phyloP scores from a whole-genome alignment of 2,113 vertebrate genomes.

The Odontesthes bonariensis region DNA sequence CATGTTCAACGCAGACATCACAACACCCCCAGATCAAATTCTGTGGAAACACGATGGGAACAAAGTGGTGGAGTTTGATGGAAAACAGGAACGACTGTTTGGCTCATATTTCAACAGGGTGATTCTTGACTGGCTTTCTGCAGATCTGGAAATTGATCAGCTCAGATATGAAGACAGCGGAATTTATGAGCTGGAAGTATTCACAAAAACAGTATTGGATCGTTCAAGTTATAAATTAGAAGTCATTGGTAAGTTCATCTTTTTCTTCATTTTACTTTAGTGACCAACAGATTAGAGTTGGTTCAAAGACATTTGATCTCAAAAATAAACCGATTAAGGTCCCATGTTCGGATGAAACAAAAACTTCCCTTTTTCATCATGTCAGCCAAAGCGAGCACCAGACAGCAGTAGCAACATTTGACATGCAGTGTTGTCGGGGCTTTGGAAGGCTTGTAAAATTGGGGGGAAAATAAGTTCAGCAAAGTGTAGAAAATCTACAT shows the following conservation, averaged over 20 bases:
- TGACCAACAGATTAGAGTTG: no score
- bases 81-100: neutral
- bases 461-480: no score
- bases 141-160: slow-evolving; percentile 45
- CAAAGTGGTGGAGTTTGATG: slow-evolving; percentile 64
- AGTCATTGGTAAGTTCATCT: slow-evolving; percentile 70
- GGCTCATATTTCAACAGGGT: slow-evolving; percentile 9
- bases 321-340: no score
- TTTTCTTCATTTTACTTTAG: neutral
- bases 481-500: no score
- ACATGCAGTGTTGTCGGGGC: no score
- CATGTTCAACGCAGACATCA: neutral
- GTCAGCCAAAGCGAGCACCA: no score
- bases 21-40: neutral
- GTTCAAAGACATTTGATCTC: no score
- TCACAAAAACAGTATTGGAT: rapidly evolving
- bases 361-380: no score
- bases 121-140: slow-evolving; percentile 41
- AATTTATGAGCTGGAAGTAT: slow-evolving; percentile 50
- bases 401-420: no score
- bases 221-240: neutral
- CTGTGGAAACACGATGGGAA: slow-evolving; percentile 67
- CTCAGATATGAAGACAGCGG: slow-evolving; percentile 65
- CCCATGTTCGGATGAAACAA: no score
- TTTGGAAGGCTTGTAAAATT: no score